A percentile compares a stretch with the other conserved stretches of the same genome.
phyloP scores from a whole-genome alignment of 2,113 vertebrate genomes.

The Psilopogon haemacephalus region DNA sequence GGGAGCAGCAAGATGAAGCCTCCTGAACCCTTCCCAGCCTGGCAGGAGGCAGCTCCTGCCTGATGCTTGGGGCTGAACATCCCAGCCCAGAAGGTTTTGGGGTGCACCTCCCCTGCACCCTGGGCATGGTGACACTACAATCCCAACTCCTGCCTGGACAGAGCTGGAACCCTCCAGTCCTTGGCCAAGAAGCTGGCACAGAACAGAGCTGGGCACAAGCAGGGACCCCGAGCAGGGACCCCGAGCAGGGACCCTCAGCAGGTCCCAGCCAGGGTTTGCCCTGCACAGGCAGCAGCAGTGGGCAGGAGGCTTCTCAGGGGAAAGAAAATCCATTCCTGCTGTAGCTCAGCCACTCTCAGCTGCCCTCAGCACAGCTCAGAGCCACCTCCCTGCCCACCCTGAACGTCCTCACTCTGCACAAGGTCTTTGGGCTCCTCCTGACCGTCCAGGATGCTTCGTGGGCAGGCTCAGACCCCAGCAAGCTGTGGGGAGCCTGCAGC shows the following conservation, averaged over 20 bases:
- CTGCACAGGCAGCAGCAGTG: fast-evolving
- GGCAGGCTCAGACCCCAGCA: neutral
- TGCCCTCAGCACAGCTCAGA: fast-evolving
- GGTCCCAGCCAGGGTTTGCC: neutral
- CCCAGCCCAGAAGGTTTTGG: neutral
- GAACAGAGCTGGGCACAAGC: fast-evolving
- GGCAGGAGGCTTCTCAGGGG: neutral
- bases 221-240: no score
- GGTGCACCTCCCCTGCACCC: neutral
- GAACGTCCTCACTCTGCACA: fast-evolving
- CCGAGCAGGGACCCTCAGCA: no score
- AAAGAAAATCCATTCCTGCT: neutral
- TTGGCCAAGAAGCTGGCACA: neutral
- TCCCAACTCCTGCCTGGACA: neutral
- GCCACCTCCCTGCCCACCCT: neutral
- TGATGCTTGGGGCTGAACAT: fast-evolving
- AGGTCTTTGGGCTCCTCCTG: neutral
- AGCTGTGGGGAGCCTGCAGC: fast-evolving
- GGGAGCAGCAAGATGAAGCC: fast-evolving
- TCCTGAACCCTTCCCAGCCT: neutral
- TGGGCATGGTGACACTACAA: neutral
- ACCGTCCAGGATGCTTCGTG: fast-evolving
- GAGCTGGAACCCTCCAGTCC: neutral
- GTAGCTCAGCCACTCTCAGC: neutral
- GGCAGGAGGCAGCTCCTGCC: neutral